Percentiles rank a stretch among this genome's conserved stretches.
These are phyloP conservation scores for Limanda limanda DNA, from an alignment of 2,113 vertebrate genomes.

Conservation along the genomic window DNA sequence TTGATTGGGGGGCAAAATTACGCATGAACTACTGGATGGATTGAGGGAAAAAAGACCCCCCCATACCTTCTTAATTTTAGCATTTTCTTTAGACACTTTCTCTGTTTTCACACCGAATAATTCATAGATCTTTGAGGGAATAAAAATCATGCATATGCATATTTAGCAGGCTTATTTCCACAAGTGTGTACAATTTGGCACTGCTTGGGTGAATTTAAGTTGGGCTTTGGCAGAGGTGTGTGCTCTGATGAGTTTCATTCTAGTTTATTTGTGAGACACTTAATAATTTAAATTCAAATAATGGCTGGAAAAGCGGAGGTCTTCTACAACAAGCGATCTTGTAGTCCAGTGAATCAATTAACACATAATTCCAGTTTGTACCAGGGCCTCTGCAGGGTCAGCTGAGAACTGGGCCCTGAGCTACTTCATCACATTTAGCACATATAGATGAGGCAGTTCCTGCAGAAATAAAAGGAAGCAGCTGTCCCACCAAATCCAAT, in stretches of 20 bases:
- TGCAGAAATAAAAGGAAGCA: constrained; percentile 67
- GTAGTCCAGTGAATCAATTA: neutral
- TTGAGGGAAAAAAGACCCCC: too few species aligned
- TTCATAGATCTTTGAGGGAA: too few species aligned
- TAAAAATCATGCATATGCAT: too few species aligned
- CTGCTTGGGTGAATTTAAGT: neutral
- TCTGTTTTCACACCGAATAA: too few species aligned
- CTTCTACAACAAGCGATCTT: neutral
- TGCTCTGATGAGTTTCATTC: neutral
- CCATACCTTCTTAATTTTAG: too few species aligned
- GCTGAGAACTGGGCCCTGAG: constrained; percentile 8
- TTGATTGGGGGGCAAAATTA: too few species aligned
- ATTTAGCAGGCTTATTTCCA: too few species aligned
- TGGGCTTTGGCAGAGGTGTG: neutral
- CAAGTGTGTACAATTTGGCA: neutral
- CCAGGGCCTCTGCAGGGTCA: constrained; percentile 21
- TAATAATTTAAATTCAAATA: neutral
- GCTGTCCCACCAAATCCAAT: constrained; percentile 81
- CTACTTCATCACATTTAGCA: constrained; percentile 46
- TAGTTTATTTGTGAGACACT: neutral
- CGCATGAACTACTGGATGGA: too few species aligned
- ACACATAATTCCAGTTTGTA: constrained; percentile 6
- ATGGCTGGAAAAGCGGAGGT: neutral
- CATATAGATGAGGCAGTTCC: constrained; percentile 23
- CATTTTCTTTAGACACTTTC: too few species aligned